Percentiles rank a stretch among this genome's conserved stretches.
These are phyloP conservation scores for Chirona hameri DNA, from an alignment of 2,888 invertebrate species.

Conservation along the genomic window DNA sequence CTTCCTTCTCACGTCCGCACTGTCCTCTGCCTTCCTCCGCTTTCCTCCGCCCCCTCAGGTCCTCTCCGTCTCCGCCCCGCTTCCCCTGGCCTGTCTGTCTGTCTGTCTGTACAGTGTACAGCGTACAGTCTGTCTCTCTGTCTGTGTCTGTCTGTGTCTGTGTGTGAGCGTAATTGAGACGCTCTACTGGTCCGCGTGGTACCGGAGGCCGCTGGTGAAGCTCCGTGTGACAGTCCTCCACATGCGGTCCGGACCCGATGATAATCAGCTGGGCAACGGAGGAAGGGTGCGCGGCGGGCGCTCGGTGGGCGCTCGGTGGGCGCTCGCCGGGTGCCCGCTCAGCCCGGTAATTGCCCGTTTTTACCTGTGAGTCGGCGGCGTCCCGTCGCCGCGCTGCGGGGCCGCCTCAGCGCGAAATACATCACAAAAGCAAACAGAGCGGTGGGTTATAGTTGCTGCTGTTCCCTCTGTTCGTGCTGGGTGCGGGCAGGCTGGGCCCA, in stretches of 20 bases:
- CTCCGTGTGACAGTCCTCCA: background rate
- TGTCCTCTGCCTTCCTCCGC: background rate
- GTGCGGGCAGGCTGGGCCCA: no score
- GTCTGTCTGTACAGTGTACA: background rate
- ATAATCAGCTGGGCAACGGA: background rate
- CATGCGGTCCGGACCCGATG: background rate
- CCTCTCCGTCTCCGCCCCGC: no score
- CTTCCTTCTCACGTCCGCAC: no score
- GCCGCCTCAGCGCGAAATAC: background rate
- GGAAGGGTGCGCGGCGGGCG: background rate
- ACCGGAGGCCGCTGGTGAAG: background rate
- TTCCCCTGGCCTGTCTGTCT: no score
- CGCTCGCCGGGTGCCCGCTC: background rate
- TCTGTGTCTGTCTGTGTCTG: background rate
- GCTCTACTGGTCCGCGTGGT: background rate
- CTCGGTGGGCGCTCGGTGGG: background rate
- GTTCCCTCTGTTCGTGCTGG: no score
- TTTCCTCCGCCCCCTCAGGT: no score
- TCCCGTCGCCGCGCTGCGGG: background rate
- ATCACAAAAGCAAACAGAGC: slow-evolving; percentile 23
- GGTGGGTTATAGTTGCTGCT: background rate
- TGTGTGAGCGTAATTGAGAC: slow-evolving; percentile 6
- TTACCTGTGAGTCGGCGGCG: slow-evolving; percentile 33
- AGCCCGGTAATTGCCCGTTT: slow-evolving; percentile 5
- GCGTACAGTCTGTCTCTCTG: background rate